Percentiles rank a stretch among this genome's conserved stretches.
Conservation (phyloP, 2,113 vertebrate genomes). For the Tinamus guttatus region DNA sequence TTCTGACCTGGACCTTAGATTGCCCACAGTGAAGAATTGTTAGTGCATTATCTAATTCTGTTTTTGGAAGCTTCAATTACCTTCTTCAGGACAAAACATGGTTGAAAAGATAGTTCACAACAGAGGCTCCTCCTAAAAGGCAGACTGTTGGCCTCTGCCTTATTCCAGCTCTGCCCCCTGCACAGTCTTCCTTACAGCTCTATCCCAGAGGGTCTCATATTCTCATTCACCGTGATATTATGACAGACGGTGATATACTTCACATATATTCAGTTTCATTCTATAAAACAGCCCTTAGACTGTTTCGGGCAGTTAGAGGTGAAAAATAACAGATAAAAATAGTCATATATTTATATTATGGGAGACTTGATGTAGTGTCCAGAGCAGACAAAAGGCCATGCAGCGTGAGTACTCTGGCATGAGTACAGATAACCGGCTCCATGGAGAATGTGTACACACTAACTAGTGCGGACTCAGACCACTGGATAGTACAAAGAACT, state of each 20-base stretch:
- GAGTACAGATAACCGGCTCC: neutral
- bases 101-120: neutral
- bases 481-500: neutral
- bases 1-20: neutral
- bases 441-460: too few relatives aligned
- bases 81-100: neutral
- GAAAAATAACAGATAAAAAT: neutral
- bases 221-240: neutral
- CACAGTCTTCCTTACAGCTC: neutral
- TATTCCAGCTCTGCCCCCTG: neutral
- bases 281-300: neutral
- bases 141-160: neutral
- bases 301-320: neutral
- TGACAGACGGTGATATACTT: neutral
- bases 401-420: neutral
- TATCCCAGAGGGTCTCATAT: neutral
- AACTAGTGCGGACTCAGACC: neutral
- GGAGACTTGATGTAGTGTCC: rapidly evolving
- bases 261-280: neutral
- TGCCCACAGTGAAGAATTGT: neutral
- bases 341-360: neutral
- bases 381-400: neutral
- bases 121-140: neutral
- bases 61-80: neutral
- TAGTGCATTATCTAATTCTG: neutral